Evolutionary conservation across 2,888 invertebrate genomes (phyloP), one percentile per base, ranked within the genome.

Genomic region (Cybosia mesomella): DNA sequence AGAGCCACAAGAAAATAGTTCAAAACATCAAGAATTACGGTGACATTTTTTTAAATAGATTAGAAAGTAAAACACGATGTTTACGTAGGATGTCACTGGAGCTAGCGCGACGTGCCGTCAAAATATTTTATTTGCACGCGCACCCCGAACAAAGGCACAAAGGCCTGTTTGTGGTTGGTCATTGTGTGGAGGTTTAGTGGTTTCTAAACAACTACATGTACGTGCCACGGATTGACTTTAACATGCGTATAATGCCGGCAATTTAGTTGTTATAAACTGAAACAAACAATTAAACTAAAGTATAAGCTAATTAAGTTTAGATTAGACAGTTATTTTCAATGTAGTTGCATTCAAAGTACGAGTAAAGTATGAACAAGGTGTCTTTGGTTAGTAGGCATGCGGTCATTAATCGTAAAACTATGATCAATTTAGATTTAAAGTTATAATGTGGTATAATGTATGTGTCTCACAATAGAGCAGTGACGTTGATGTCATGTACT

Each of bases 61-160:
- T 72, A 71, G 61, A 76, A 80, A 77, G 75, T 67, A 75, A 79
- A 81, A 71, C 66, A 69, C 61, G 73, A 77, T 84, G 79, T 88
- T 88, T 86, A 82, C 80, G 84, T 87, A 83, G 85, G 85, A 85
- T 79, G 74, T 69, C 67, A 66, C 61, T 80, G 78, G 77, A 76
- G 79, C 81, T 83, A 77, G 71, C 72, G 81, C 74, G 81, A 82
- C 78, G 84, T 77, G 83, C 81, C 81, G 84, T 88, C 84, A 82
- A 86, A 89, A 89, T 89, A 87, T 91, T 92, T 91, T 92, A 91
- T 92, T 92, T 91, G 89, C 88, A 81, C 80, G 76, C 71, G 79
- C 76, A 73, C 75, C 63, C 79, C 74, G 82, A 83, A 89, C 88
- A 89, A 91, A 88, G 85, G 86, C 80, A 89, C 88, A 89, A 90